Evolutionary conservation across 1,140 invertebrate species (phyloP).

Genomic region (Pogonomyrmex californicus): DNA sequence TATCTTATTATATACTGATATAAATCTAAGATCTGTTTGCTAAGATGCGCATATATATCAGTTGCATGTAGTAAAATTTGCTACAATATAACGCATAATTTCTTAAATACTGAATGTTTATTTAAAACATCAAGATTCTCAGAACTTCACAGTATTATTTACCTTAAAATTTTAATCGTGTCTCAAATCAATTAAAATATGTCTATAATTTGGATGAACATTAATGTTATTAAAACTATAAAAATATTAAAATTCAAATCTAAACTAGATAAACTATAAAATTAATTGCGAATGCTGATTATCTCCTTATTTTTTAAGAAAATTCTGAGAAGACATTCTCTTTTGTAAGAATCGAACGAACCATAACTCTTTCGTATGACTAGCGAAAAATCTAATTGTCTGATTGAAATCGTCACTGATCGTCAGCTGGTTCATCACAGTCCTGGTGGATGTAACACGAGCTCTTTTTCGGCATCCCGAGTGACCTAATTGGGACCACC

Average conservation of each 20-base stretch:
- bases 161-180: no score
- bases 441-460: constrained; percentile 73
- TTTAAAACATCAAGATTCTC: not conserved
- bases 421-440: constrained; percentile 64
- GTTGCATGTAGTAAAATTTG: not conserved
- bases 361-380: not conserved
- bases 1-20: not conserved
- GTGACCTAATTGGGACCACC: constrained; percentile 82
- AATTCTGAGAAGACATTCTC: not conserved
- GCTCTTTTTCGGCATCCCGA: constrained; percentile 73
- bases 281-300: constrained; percentile 4
- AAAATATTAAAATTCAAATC: not conserved
- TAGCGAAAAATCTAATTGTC: constrained; percentile 46
- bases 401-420: constrained; percentile 31
- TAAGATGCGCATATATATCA: not conserved
- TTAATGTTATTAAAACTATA: not conserved
- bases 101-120: not conserved
- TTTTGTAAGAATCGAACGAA: not conserved
- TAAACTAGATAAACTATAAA: not conserved
- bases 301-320: not conserved
- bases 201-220: not conserved
- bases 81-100: not conserved
- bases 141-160: not conserved
- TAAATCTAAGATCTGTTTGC: not conserved
- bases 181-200: no score